Evolutionary conservation across 2,888 invertebrate genomes (phyloP), one percentile per base, ranked within the genome.

Genomic region (Philereme transversata): DNA sequence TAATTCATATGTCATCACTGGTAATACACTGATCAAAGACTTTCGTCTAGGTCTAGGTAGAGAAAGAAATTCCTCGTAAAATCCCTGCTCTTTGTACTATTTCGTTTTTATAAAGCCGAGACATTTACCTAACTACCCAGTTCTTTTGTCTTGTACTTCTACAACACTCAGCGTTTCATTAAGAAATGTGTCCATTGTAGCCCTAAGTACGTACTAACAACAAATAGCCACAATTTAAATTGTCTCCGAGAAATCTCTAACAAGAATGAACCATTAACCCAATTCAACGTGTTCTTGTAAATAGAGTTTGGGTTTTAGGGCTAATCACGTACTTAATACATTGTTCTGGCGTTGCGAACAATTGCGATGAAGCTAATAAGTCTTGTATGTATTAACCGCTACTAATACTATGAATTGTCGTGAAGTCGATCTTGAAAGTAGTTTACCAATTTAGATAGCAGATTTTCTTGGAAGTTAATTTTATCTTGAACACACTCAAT

Each of bases 241-340:
- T 59, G 67, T 57, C 60, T 60, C 54, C 41, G 47, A 57, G 57
- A 51, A 58, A 61, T 53, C 48, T 57, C 50, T 33, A 59, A 58
- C 55, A 47, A 62, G 62, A 62, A 58, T 56, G 49, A 63, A 57
- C 56, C 57, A 61, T 65, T 55, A 60, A 51, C 49, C 50, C 62
- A 60, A 55, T 60, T 62, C 60, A 41, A 55, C 60, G 57, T 63
- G 59, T 56, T 63, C 59, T 59, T 59, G 60, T 64, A 60, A 62
- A 60, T 61, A 61, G 63, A 52, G 47, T 56, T 54, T 40, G 52
- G 57, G 52, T 41, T 61, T 64, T 57, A 57, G 56, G 59, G 46
- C 62, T 64, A 60, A 68, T 65, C 60, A 60, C 60, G 62, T 65
- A 45, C 60, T 62, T 65, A 55, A 48, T 51, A 61, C 55, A 57